A percentile compares a stretch with the other conserved stretches of the same genome.
Evolutionary conservation across 2,797 vertebrate species (phyloP).

Genomic region (Enteromius argenteus): DNA sequence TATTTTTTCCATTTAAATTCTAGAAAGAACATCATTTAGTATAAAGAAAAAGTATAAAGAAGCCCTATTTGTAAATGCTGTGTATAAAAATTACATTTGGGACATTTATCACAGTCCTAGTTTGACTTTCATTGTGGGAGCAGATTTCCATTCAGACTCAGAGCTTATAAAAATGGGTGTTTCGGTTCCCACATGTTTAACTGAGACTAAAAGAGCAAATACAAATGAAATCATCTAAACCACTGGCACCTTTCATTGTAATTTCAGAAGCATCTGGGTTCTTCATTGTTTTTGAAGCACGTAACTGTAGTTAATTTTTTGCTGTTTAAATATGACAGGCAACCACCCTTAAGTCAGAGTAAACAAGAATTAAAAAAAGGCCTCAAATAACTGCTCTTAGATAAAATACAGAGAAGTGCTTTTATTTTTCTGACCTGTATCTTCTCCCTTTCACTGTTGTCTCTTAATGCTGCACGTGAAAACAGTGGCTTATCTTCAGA

Average conservation of each 20-base stretch:
- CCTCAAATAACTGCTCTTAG: neutral
- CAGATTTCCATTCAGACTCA: neutral
- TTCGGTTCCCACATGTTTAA: conserved; percentile 10
- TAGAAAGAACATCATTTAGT: neutral
- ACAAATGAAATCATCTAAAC: neutral
- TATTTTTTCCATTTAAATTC: neutral
- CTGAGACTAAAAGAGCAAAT: neutral
- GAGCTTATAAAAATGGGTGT: neutral
- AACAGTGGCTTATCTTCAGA: conserved; percentile 58
- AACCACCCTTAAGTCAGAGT: neutral
- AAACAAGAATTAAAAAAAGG: neutral
- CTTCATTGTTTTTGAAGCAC: conserved; percentile 5
- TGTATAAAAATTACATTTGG: neutral
- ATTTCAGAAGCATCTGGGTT: conserved; percentile 18
- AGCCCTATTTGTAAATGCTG: neutral
- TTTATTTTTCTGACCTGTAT: conserved; percentile 35
- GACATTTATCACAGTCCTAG: neutral
- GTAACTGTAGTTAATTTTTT: conserved; percentile 8
- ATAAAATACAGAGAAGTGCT: neutral
- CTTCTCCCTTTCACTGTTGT: conserved; percentile 42
- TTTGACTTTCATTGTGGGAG: neutral
- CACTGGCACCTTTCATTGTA: conserved; percentile 2
- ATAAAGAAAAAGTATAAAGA: neutral
- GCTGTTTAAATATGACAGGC: conserved; percentile 2
- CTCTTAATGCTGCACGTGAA: conserved; percentile 40